phyloP scores from a whole-genome alignment of 2,888 invertebrate species.

The Oegoconia quadripuncta region DNA sequence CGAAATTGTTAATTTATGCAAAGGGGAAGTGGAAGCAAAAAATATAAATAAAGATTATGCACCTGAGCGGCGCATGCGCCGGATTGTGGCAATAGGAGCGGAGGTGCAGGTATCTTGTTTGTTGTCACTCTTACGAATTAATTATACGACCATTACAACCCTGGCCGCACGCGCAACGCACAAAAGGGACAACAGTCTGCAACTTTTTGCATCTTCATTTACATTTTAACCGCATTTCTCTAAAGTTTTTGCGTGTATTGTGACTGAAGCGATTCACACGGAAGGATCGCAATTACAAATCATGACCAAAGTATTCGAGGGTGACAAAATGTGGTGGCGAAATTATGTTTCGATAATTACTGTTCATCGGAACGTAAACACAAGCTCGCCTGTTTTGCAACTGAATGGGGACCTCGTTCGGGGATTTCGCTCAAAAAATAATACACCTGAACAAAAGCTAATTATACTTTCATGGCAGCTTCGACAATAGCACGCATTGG shows the following conservation, averaged over 20 bases:
- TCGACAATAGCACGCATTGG: constrained; percentile 49
- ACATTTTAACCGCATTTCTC: constrained; percentile 33
- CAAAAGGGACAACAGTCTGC: constrained; percentile 37
- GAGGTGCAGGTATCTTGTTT: constrained; percentile 55
- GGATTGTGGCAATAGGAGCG: constrained; percentile 47
- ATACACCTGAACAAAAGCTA: constrained; percentile 67
- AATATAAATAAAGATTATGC: constrained; percentile 72
- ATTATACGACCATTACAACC: constrained; percentile 50
- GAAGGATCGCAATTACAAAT: constrained; percentile 49
- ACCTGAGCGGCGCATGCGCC: constrained; percentile 66
- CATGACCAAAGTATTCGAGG: constrained; percentile 52
- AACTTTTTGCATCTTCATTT: constrained; percentile 39
- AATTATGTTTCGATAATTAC: constrained; percentile 51
- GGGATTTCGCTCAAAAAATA: constrained; percentile 53
- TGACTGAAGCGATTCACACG: constrained; percentile 21
- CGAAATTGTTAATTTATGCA: constrained; percentile 73
- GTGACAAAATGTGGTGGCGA: constrained; percentile 45
- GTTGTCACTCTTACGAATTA: constrained; percentile 58
- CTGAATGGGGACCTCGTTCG: constrained; percentile 45
- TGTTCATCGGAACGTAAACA: constrained; percentile 64
- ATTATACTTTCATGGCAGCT: constrained; percentile 61
- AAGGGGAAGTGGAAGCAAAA: constrained; percentile 73
- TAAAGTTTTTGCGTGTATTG: neutral
- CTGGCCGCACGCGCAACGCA: constrained; percentile 44
- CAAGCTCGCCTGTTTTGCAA: constrained; percentile 54